Conservation (phyloP, 2,113 vertebrate species). For the Kryptolebias marmoratus region DNA sequence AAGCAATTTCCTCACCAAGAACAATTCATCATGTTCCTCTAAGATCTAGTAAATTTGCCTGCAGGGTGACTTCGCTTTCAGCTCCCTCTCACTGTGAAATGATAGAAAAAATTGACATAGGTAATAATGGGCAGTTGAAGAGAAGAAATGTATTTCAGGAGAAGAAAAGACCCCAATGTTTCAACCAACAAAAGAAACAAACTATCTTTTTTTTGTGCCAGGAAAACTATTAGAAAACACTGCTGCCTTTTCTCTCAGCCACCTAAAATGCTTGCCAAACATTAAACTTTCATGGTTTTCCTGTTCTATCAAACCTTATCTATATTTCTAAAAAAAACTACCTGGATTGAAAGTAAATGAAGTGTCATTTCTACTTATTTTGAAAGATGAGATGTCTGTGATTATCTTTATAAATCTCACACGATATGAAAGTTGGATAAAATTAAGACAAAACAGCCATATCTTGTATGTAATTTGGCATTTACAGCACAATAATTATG, state of each 20-base stretch:
- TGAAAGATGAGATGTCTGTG: rapidly evolving
- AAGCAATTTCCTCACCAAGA: not conserved
- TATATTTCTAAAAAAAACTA: not conserved
- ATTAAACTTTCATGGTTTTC: not conserved
- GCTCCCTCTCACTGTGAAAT: not conserved
- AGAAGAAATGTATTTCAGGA: constrained; percentile 2
- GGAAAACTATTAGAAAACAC: not conserved
- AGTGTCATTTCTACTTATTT: not conserved
- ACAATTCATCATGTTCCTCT: not conserved
- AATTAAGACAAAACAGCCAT: not conserved
- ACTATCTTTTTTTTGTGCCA: not conserved
- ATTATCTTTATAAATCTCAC: not conserved
- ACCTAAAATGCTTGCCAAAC: not conserved
- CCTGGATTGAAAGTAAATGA: not conserved
- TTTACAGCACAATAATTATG: not conserved
- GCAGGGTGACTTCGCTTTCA: not conserved
- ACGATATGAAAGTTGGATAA: no score
- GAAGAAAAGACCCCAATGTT: not conserved
- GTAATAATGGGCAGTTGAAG: not conserved
- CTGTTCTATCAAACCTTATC: not conserved
- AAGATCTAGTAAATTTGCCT: not conserved
- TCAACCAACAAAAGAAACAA: not conserved
- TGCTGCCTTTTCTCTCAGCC: not conserved
- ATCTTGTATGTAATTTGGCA: not conserved
- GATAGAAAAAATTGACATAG: not conserved